Percentiles rank a stretch among this genome's conserved stretches.
These are phyloP conservation scores for Valencia hispanica DNA, from an alignment of 2,797 vertebrate species.

Conservation along the genomic window DNA sequence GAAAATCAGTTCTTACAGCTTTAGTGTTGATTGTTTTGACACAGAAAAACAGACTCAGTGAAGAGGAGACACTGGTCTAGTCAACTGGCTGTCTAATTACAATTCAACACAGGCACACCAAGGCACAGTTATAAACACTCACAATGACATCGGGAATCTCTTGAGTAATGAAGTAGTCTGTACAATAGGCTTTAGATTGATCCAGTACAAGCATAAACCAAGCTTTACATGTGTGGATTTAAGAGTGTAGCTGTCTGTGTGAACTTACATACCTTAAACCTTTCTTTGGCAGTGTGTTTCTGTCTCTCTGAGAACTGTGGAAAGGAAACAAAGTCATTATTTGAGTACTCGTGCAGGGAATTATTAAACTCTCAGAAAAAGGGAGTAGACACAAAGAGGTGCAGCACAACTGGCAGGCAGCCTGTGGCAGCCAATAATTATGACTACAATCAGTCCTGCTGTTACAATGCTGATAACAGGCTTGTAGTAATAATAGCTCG, in stretches of 20 bases:
- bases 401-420: conserved; percentile 48
- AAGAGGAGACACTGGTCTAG: neutral
- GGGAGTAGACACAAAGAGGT: conserved; percentile 59
- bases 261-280: conserved; percentile 86
- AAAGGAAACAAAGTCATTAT: conserved; percentile 67
- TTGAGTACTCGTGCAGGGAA: conserved; percentile 45
- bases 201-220: neutral
- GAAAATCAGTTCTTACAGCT: neutral
- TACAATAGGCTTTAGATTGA: neutral
- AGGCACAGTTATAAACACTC: neutral
- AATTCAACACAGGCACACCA: neutral
- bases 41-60: neutral
- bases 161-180: neutral
- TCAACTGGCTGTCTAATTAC: neutral
- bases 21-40: neutral
- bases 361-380: conserved; percentile 62
- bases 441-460: conserved; percentile 52
- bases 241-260: conserved; percentile 5
- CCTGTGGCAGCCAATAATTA: conserved; percentile 70
- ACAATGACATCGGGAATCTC: neutral
- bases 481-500: conserved; percentile 56
- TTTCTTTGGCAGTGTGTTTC: conserved; percentile 96
- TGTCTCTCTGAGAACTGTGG: conserved; percentile 87
- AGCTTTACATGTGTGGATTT: neutral
- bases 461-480: conserved; percentile 60